Evolutionary conservation across 1,140 invertebrate species (phyloP).

Genomic region (Drosophila willistoni): DNA sequence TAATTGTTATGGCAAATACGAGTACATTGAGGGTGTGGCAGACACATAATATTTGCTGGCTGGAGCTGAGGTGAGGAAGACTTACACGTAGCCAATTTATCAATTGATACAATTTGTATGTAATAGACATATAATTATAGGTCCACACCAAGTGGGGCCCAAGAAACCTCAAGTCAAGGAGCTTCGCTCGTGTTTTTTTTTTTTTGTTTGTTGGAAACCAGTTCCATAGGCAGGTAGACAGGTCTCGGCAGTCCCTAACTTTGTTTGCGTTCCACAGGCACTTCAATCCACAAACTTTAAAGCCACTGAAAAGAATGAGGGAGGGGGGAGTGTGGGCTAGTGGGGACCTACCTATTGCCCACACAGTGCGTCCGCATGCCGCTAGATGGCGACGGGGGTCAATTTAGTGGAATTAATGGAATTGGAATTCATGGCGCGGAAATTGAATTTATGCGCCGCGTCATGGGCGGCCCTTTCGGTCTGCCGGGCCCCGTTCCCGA

Average conservation of each 20-base stretch:
- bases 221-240: conserved; percentile 51
- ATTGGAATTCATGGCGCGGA: conserved; percentile 82
- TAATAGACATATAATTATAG: neutral
- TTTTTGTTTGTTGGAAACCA: conserved; percentile 34
- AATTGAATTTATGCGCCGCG: conserved; percentile 78
- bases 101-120: neutral
- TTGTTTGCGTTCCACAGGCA: conserved; percentile 62
- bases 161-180: neutral
- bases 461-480: conserved; percentile 38
- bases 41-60: neutral
- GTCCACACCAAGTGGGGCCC: conserved; percentile 15
- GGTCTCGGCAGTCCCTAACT: conserved; percentile 38
- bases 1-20: conserved; percentile 66
- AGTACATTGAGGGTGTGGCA: neutral
- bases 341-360: conserved; percentile 37
- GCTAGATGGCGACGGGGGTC: conserved; percentile 81
- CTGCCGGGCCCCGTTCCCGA: too few relatives aligned
- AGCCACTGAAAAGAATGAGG: neutral
- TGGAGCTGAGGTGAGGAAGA: neutral
- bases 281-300: conserved; percentile 49
- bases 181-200: conserved; percentile 44
- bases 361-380: conserved; percentile 66
- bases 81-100: neutral
- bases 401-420: conserved; percentile 83
- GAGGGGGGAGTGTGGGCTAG: neutral